Conservation (phyloP, 2,797 vertebrate species). For the Crenichthys baileyi region DNA sequence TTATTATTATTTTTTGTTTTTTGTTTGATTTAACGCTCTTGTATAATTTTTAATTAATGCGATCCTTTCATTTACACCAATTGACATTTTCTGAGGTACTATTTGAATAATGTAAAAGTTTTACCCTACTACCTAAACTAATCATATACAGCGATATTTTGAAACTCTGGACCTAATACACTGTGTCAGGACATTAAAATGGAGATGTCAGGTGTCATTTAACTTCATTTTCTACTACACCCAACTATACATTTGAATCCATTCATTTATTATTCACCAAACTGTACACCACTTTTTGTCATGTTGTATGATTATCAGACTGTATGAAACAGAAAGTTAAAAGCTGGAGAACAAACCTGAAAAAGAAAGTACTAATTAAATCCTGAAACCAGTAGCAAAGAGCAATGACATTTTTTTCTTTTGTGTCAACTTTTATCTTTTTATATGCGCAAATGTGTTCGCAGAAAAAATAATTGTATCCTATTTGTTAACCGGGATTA, state of each 20-base stretch:
- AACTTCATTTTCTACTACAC: slow-evolving; percentile 27
- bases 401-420: not conserved
- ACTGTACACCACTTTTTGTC: slow-evolving; percentile 28
- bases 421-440: slow-evolving; percentile 9
- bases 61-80: not conserved
- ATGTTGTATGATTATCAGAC: slow-evolving; percentile 32
- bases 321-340: slow-evolving; percentile 35
- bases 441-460: slow-evolving; percentile 13
- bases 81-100: not conserved
- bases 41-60: not conserved
- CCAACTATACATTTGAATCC: slow-evolving; percentile 23
- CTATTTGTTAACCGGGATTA: slow-evolving; percentile 21
- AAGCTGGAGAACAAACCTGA: slow-evolving; percentile 13
- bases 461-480: slow-evolving; percentile 13
- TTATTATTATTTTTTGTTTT: not conserved
- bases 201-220: not conserved
- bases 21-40: not conserved
- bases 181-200: not conserved
- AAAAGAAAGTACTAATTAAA: slow-evolving; percentile 26
- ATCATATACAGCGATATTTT: not conserved
- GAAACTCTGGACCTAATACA: not conserved
- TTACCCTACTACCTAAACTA: not conserved
- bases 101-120: not conserved
- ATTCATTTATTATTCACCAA: slow-evolving; percentile 32
- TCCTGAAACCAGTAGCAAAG: not conserved